Evolutionary conservation across 2,113 vertebrate genomes (phyloP).

Genomic region (Leiothrix lutea): DNA sequence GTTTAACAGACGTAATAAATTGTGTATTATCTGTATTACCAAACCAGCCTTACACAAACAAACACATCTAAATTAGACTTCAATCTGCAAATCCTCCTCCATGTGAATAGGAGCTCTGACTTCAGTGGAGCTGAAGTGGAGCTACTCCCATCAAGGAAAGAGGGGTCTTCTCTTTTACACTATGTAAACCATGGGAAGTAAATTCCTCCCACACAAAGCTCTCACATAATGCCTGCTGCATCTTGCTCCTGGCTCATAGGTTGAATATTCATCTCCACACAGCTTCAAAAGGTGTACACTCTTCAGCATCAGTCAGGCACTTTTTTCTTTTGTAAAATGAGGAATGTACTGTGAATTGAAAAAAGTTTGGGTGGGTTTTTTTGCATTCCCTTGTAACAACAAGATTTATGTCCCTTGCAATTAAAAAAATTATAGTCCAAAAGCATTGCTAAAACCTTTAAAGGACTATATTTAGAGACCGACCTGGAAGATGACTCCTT

Average conservation of each 20-base stretch:
- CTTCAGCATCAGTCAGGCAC: background rate
- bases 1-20: slow-evolving; percentile 19
- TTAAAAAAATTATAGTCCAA: slow-evolving; percentile 19
- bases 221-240: background rate
- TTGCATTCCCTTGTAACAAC: background rate
- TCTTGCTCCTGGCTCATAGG: background rate
- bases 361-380: background rate
- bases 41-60: slow-evolving; percentile 4
- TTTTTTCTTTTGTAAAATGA: background rate
- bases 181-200: slow-evolving; percentile 9
- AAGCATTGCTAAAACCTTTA: background rate
- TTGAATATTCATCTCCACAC: slow-evolving; percentile 11
- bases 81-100: background rate
- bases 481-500: background rate
- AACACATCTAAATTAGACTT: background rate
- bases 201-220: slow-evolving; percentile 41
- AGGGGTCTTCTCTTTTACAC: slow-evolving; percentile 15
- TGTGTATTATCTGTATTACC: background rate
- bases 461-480: slow-evolving; percentile 4
- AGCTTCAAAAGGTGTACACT: background rate
- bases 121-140: background rate
- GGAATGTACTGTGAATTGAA: background rate
- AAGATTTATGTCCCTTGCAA: slow-evolving; percentile 26
- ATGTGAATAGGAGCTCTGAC: background rate
- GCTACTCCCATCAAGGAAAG: background rate